Evolutionary conservation across 2,797 vertebrate genomes (phyloP).

Genomic region (Channallabes apus): DNA sequence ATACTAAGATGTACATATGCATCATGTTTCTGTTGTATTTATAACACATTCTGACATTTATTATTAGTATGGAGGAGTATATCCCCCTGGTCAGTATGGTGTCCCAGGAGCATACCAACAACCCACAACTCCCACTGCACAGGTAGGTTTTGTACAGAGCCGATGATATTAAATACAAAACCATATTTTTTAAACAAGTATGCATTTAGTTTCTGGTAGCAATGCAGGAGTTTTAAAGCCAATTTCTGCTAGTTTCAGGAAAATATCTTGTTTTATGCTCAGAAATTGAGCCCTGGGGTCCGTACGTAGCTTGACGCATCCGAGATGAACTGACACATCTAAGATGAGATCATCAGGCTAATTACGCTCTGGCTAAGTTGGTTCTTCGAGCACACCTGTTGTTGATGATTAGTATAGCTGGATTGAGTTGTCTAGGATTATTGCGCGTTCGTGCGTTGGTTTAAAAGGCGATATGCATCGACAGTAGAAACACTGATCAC

Average conservation of each 20-base stretch:
- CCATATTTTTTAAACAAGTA: not conserved
- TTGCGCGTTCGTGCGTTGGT: no score
- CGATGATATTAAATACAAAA: not conserved
- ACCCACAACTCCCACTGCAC: constrained; percentile 70
- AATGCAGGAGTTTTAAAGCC: not conserved
- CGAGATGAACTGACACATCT: no score
- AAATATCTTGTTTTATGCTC: not conserved
- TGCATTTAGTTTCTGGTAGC: not conserved
- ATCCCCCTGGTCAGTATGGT: constrained; percentile 74
- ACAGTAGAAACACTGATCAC: no score
- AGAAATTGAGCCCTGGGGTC: not conserved
- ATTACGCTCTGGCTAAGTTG: no score
- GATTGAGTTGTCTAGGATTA: no score
- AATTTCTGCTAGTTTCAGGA: not conserved
- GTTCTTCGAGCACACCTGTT: no score
- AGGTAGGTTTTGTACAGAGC: constrained; percentile 62
- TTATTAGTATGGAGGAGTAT: constrained; percentile 73
- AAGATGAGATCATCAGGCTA: no score
- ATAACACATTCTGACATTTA: not conserved
- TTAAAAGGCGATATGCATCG: no score
- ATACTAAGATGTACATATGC: no score
- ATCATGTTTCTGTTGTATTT: not conserved
- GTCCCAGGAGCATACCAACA: constrained; percentile 67
- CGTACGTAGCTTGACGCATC: no score
- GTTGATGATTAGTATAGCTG: no score